These are phyloP conservation scores for Brachynemurus nebulosus DNA, from an alignment of 2,888 invertebrate genomes.

Conservation along the genomic window DNA sequence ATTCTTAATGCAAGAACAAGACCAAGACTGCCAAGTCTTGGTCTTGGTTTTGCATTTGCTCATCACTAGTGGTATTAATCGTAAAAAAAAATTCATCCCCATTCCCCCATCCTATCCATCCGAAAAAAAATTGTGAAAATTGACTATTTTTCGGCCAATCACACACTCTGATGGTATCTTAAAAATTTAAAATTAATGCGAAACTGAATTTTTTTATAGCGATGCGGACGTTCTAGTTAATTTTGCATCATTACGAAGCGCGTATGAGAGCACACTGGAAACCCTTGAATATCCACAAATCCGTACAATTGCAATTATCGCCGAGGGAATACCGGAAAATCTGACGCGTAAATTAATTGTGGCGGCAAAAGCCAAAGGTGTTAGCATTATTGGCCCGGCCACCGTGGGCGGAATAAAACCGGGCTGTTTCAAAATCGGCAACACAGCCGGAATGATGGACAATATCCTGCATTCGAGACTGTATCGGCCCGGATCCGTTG, in stretches of 20 bases:
- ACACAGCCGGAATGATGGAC: constrained; percentile 99
- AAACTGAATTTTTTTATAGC: constrained; percentile 33
- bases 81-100: no score
- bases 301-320: constrained; percentile 93
- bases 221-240: constrained; percentile 92
- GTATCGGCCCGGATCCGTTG: constrained; percentile 92
- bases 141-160: no score
- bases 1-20: no score
- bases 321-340: constrained; percentile 98
- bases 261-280: constrained; percentile 92
- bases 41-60: no score
- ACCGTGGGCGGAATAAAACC: constrained; percentile 97
- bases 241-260: constrained; percentile 94
- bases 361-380: constrained; percentile 61
- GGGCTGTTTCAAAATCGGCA: constrained; percentile 98
- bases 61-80: no score
- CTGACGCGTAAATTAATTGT: constrained; percentile 88
- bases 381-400: constrained; percentile 49
- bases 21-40: no score
- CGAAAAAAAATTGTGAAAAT: no score
- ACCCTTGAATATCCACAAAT: constrained; percentile 90
- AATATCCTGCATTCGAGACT: constrained; percentile 95
- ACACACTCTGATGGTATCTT: not conserved
- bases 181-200: no score
- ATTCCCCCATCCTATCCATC: no score